These are phyloP conservation scores for Apodemus sylvaticus DNA, from an alignment of 2,113 vertebrate genomes.

Conservation along the genomic window DNA sequence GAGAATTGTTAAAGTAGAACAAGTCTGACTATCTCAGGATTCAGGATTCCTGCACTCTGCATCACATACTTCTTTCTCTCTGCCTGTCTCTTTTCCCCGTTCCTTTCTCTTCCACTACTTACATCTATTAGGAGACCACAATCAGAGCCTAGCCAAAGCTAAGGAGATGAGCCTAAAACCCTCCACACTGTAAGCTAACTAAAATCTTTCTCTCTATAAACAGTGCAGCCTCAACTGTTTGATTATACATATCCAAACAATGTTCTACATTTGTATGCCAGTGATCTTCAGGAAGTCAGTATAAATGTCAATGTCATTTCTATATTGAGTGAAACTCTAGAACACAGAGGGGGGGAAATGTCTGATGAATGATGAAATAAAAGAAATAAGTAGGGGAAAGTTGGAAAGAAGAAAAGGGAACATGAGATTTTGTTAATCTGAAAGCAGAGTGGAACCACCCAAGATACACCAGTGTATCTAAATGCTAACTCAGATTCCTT, in stretches of 20 bases:
- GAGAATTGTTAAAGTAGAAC: not conserved
- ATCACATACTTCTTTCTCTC: too few relatives aligned
- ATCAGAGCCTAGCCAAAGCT: not conserved
- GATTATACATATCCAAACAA: not conserved
- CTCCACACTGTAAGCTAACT: not conserved
- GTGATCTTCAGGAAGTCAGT: not conserved
- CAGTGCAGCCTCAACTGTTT: not conserved
- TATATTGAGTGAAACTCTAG: not conserved
- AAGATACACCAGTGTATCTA: not conserved
- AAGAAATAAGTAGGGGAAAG: not conserved
- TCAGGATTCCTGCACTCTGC: not conserved
- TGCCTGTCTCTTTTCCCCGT: too few relatives aligned
- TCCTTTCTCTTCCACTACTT: not conserved
- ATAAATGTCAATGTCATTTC: not conserved
- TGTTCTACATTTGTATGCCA: not conserved
- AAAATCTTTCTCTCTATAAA: not conserved
- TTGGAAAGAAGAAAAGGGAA: not conserved
- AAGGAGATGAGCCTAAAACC: not conserved
- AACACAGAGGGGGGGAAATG: not conserved
- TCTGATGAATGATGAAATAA: not conserved
- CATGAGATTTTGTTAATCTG: not conserved
- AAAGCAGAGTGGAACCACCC: not conserved
- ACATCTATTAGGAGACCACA: not conserved
- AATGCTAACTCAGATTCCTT: not conserved
- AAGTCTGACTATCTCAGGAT: not conserved